Conservation (phyloP, 2,113 vertebrate species). For the Colinus virginianus region DNA sequence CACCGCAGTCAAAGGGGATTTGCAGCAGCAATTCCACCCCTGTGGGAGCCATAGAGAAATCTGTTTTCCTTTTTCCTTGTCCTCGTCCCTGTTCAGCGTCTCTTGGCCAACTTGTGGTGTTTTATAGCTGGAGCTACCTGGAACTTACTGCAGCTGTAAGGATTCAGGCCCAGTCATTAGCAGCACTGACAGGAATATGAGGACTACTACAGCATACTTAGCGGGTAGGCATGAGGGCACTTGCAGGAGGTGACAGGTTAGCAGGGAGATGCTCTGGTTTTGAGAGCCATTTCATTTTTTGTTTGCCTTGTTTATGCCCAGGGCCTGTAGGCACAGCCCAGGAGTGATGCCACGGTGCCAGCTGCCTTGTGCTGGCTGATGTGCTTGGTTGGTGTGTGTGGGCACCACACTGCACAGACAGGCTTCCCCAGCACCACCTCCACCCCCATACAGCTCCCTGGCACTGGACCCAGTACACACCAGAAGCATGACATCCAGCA, state of each 20-base stretch:
- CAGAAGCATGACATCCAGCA: accelerated
- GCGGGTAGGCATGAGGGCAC: too few species aligned
- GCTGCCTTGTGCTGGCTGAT: not conserved
- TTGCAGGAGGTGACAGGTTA: too few species aligned
- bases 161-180: too few species aligned
- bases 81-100: accelerated
- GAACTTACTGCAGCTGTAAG: too few species aligned
- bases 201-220: too few species aligned
- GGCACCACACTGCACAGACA: not conserved
- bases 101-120: not conserved
- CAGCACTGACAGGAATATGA: too few species aligned
- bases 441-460: not conserved
- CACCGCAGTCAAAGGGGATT: not conserved
- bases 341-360: too few species aligned
- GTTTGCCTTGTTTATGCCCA: too few species aligned
- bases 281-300: too few species aligned
- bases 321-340: too few species aligned
- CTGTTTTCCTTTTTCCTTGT: not conserved
- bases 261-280: too few species aligned
- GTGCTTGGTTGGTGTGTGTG: not conserved
- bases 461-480: not conserved
- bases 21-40: accelerated
- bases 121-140: not conserved
- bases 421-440: not conserved
- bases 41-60: not conserved